A percentile compares a stretch with the other conserved stretches of the same genome.
Evolutionary conservation across 2,113 vertebrate genomes (phyloP).

Genomic region (Lichenostomus cassidix): DNA sequence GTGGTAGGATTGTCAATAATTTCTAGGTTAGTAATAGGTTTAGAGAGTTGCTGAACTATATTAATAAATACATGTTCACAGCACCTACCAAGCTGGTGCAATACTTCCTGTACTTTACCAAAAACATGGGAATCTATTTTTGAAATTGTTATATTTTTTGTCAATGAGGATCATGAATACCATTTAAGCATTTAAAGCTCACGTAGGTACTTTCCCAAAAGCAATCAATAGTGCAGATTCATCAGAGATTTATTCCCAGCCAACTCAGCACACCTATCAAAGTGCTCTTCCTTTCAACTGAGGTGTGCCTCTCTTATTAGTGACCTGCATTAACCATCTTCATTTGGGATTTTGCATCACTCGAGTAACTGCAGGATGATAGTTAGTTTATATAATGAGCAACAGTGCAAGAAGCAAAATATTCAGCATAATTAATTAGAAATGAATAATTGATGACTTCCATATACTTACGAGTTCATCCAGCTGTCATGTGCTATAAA

Average conservation of each 20-base stretch:
- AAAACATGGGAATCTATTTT: background rate
- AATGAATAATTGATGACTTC: conserved; percentile 39
- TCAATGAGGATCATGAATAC: background rate
- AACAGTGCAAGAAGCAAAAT: conserved; percentile 4
- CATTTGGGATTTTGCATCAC: background rate
- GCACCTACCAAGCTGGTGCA: background rate
- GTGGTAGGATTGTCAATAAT: background rate
- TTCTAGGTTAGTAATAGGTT: background rate
- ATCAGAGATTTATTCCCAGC: background rate
- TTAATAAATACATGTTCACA: background rate
- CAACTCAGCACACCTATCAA: background rate
- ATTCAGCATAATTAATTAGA: conserved; percentile 30
- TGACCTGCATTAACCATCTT: background rate
- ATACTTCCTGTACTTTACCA: background rate
- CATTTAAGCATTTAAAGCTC: background rate
- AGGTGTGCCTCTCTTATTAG: background rate
- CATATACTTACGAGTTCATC: conserved; percentile 5
- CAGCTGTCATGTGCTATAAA: background rate
- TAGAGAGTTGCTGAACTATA: background rate
- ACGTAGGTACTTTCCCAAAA: background rate
- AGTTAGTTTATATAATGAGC: conserved; percentile 6
- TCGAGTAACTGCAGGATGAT: background rate
- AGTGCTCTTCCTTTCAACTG: background rate
- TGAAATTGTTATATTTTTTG: background rate
- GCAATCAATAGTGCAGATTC: background rate